Percentiles rank a stretch among this genome's conserved stretches.
phyloP scores from a whole-genome alignment of 2,888 invertebrate genomes.

The Nephrotoma flavescens region DNA sequence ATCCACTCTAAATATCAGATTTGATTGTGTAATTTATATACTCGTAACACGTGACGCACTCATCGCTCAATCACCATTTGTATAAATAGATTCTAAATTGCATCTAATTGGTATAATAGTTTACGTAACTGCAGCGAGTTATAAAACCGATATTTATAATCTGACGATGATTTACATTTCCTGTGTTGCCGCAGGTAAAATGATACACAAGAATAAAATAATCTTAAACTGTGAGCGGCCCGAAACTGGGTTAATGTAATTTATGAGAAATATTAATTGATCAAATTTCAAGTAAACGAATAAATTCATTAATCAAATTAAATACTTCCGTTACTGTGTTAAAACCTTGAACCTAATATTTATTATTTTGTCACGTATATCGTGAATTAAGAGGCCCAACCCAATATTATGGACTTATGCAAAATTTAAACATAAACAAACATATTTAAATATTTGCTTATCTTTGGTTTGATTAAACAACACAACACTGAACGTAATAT shows the following conservation, averaged over 20 bases:
- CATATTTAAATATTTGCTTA: neutral
- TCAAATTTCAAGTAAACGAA: neutral
- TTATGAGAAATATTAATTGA: neutral
- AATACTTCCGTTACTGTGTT: neutral
- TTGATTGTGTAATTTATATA: no score
- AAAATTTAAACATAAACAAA: neutral
- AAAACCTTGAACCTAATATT: neutral
- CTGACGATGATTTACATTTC: no score
- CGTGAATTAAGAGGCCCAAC: neutral
- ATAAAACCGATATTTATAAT: neutral
- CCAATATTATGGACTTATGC: neutral
- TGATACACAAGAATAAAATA: no score
- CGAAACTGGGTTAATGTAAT: neutral
- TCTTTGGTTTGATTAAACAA: neutral
- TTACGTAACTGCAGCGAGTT: neutral
- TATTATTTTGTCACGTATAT: neutral
- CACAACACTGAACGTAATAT: neutral
- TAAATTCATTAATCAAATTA: neutral
- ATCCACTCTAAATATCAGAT: no score
- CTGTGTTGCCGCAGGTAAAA: no score
- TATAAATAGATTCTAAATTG: neutral
- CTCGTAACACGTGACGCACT: no score
- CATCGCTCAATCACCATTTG: neutral
- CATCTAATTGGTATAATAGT: neutral
- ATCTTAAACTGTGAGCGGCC: neutral